These are phyloP conservation scores for Mesembrinibis cayennensis DNA, from an alignment of 2,113 vertebrate species.

Conservation along the genomic window DNA sequence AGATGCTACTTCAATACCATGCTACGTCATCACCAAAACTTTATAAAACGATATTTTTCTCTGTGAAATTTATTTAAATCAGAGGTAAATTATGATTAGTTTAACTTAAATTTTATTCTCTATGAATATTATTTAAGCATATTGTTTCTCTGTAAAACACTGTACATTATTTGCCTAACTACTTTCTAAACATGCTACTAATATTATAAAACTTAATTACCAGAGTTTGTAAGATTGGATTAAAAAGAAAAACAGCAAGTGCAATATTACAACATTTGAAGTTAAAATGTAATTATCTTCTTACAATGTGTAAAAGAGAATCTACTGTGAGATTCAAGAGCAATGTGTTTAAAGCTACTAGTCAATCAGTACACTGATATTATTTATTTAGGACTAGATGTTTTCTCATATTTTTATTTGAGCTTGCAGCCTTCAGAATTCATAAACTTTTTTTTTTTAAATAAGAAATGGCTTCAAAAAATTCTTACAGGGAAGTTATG, in stretches of 20 bases:
- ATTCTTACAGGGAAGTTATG: background rate
- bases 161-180: background rate
- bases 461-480: background rate
- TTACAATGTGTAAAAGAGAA: background rate
- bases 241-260: background rate
- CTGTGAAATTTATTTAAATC: background rate
- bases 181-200: background rate
- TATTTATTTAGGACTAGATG: background rate
- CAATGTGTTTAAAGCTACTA: background rate
- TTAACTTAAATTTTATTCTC: background rate
- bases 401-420: background rate
- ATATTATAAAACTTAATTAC: background rate
- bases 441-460: background rate
- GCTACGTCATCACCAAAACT: background rate
- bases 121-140: background rate
- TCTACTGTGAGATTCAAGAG: background rate
- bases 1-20: background rate
- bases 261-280: background rate
- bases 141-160: background rate
- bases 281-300: background rate
- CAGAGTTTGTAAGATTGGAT: background rate
- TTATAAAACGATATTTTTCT: background rate
- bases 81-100: background rate
- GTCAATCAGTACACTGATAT: background rate
- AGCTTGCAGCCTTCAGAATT: background rate